Percentiles rank a stretch among this genome's conserved stretches.
Evolutionary conservation across 2,888 invertebrate species (phyloP).

Genomic region (Caenorhabditis plicata): DNA sequence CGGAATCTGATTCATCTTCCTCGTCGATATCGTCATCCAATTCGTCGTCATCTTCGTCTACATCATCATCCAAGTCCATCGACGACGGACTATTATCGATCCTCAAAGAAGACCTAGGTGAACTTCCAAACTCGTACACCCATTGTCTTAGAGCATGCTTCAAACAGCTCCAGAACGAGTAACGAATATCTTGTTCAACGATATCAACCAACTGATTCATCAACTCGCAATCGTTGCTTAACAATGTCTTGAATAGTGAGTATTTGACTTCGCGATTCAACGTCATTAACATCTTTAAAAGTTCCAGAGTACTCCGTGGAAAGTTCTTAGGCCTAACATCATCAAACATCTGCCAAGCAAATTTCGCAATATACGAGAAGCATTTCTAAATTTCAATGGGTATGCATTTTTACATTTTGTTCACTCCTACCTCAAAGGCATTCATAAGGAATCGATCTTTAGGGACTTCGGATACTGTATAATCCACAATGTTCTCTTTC

Average conservation of each 20-base stretch:
- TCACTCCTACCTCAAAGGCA: neutral
- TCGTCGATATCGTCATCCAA: no score
- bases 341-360: slow-evolving; percentile 27
- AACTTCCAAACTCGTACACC: slow-evolving; percentile 9
- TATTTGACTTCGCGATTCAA: slow-evolving; percentile 11
- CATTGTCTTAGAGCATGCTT: slow-evolving; percentile 18
- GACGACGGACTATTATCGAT: no score
- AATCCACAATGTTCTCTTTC: slow-evolving; percentile 15
- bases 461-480: slow-evolving; percentile 4
- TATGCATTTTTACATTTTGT: slow-evolving; percentile 9
- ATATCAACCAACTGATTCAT: slow-evolving; percentile 11
- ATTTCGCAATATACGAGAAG: slow-evolving; percentile 11
- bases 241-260: slow-evolving; percentile 9
- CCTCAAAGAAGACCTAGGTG: neutral
- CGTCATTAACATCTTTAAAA: slow-evolving; percentile 11
- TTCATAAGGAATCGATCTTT: slow-evolving; percentile 6
- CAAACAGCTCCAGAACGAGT: slow-evolving; percentile 22
- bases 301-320: slow-evolving; percentile 15
- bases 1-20: no score
- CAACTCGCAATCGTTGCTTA: slow-evolving; percentile 18
- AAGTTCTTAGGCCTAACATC: slow-evolving; percentile 20
- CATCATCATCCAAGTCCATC: no score
- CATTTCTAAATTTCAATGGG: slow-evolving; percentile 5
- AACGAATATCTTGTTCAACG: slow-evolving; percentile 18
- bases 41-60: no score